Evolutionary conservation across 2,888 invertebrate species (phyloP).

Genomic region (Microplitis deprimator): DNA sequence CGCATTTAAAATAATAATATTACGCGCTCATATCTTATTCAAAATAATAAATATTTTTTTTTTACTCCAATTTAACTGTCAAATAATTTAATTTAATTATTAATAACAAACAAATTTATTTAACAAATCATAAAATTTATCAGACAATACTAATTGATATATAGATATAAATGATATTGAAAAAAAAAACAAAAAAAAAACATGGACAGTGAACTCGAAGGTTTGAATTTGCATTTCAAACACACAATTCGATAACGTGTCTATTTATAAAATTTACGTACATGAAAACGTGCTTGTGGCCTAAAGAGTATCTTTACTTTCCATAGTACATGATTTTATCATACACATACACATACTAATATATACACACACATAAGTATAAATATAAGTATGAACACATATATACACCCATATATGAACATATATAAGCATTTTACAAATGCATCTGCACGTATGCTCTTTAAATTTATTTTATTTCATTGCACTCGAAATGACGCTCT

Average conservation of each 20-base stretch:
- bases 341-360: background rate
- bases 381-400: background rate
- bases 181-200: background rate
- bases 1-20: background rate
- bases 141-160: background rate
- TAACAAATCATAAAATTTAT: background rate
- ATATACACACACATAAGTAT: conserved; percentile 2
- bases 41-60: no score
- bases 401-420: background rate
- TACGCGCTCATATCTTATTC: no score
- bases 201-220: conserved; percentile 21
- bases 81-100: background rate
- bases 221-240: conserved; percentile 30
- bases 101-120: background rate
- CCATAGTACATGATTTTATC: background rate
- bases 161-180: background rate
- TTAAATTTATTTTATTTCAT: conserved; percentile 18
- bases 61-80: background rate
- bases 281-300: conserved; percentile 21
- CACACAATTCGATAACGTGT: conserved; percentile 27
- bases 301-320: background rate
- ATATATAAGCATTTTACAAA: background rate
- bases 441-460: conserved; percentile 18
- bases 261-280: conserved; percentile 24
- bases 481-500: background rate